A percentile compares a stretch with the other conserved stretches of the same genome.
Conservation (phyloP, 2,888 invertebrate species). For the Archips xylosteana region DNA sequence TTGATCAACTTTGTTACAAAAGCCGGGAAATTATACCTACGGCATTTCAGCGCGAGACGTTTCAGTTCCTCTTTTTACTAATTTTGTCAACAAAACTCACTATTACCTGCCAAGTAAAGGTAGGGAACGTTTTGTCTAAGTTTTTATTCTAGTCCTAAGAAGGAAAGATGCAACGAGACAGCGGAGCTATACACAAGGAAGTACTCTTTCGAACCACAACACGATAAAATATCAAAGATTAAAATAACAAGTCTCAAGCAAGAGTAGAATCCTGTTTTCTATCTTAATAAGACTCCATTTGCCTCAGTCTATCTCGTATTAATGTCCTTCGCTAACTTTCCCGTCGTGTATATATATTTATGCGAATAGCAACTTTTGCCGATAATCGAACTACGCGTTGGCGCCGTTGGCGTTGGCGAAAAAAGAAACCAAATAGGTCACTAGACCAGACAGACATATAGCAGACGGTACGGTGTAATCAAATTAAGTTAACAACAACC, state of each 20-base stretch:
- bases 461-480: neutral
- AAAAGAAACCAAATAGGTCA: slow-evolving; percentile 5
- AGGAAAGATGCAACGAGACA: too few species aligned
- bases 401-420: neutral
- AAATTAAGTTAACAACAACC: neutral
- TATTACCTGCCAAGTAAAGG: neutral
- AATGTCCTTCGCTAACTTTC: neutral
- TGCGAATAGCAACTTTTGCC: neutral
- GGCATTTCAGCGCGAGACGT: too few species aligned
- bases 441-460: neutral
- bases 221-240: too few species aligned
- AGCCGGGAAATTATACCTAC: too few species aligned
- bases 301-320: neutral
- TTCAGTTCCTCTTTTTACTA: too few species aligned
- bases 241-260: too few species aligned
- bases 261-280: neutral
- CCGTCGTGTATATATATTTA: neutral
- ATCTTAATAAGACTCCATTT: neutral
- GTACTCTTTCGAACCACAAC: too few species aligned
- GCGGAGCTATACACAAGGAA: too few species aligned
- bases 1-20: too few species aligned
- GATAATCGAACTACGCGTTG: neutral
- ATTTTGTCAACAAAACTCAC: too few species aligned
- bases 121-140: neutral
- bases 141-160: neutral